Conservation (phyloP, 2,888 invertebrate species). For the Polymixis lichenea region DNA sequence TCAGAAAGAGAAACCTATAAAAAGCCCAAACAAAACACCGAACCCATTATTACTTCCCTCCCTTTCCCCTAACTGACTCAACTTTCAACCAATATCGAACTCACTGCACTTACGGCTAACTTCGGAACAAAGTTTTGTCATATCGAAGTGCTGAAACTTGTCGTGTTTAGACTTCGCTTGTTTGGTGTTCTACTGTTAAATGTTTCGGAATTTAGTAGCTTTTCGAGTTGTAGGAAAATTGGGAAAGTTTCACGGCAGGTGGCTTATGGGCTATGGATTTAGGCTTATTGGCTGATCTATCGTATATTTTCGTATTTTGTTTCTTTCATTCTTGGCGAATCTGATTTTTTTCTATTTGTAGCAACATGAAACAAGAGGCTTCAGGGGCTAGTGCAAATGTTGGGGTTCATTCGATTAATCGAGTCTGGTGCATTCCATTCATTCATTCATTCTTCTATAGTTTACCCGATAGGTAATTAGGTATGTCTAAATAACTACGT, state of each 20-base stretch:
- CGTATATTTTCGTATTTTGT: background rate
- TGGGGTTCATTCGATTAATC: too few species aligned
- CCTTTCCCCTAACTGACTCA: background rate
- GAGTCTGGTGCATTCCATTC: too few species aligned
- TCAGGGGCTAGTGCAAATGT: too few species aligned
- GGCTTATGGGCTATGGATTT: background rate
- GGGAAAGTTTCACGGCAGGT: constrained; percentile 15
- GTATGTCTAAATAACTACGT: background rate
- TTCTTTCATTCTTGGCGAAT: background rate
- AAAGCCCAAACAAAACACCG: background rate
- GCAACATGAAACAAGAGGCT: too few species aligned
- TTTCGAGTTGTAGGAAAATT: background rate
- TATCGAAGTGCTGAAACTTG: constrained; percentile 78
- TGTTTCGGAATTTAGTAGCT: constrained; percentile 35
- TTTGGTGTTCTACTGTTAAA: constrained; percentile 26
- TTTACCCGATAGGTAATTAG: background rate
- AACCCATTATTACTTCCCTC: constrained; percentile 27
- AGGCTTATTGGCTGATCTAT: background rate
- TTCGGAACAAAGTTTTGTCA: constrained; percentile 71
- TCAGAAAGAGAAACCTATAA: background rate
- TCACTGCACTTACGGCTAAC: constrained; percentile 20
- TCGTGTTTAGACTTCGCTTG: constrained; percentile 57
- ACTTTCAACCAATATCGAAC: constrained; percentile 38
- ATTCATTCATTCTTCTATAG: background rate
- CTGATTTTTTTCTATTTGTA: background rate